A percentile compares a stretch with the other conserved stretches of the same genome.
Evolutionary conservation across 1,140 invertebrate species (phyloP).

Genomic region (Pseudobourletiella spinata): DNA sequence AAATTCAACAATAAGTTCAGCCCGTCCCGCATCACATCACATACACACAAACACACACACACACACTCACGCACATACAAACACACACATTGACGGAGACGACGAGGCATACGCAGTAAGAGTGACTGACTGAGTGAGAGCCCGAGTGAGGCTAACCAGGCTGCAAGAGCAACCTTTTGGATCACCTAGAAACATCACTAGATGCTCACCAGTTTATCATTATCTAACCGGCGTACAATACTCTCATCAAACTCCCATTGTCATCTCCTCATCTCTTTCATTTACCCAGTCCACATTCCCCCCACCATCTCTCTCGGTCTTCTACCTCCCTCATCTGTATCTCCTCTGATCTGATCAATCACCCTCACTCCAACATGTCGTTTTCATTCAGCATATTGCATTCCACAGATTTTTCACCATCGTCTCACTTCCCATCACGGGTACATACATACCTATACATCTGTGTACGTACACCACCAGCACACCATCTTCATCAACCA

Average conservation of each 20-base stretch:
- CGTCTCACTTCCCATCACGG: neutral
- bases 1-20: too few species aligned
- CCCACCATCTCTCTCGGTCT: neutral
- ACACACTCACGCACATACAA: too few species aligned
- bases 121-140: too few species aligned
- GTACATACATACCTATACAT: too few species aligned
- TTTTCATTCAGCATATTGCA: constrained; percentile 21
- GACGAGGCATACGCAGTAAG: too few species aligned
- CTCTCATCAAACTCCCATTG: constrained; percentile 25
- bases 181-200: neutral
- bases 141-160: neutral
- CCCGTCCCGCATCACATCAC: too few species aligned
- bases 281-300: neutral
- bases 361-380: constrained; percentile 12
- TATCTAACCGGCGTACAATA: constrained; percentile 9
- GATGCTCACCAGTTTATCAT: constrained; percentile 1
- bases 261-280: constrained; percentile 7
- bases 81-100: too few species aligned
- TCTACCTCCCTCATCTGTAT: neutral
- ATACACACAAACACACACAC: too few species aligned
- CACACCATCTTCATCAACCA: too few species aligned
- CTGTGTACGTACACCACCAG: too few species aligned
- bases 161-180: neutral
- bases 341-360: constrained; percentile 26
- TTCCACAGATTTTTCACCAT: constrained; percentile 13